phyloP scores from a whole-genome alignment of 1,140 invertebrate species.

The Brachionus angularis region DNA sequence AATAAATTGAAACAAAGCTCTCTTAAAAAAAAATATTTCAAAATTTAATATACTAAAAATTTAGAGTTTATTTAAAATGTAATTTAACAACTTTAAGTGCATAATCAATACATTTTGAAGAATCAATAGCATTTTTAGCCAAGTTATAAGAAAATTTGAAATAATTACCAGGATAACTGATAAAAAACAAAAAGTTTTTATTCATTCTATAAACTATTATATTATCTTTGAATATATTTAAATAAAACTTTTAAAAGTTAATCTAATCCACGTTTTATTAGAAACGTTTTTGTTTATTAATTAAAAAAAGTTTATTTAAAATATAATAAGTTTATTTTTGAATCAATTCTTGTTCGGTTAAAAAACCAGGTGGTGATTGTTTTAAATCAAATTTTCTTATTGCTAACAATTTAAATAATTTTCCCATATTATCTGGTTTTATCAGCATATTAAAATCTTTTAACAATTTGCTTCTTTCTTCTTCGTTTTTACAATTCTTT shows the following conservation, averaged over 20 bases:
- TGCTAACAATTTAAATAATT: slow-evolving; percentile 21
- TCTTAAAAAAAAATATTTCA: not conserved
- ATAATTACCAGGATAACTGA: not conserved
- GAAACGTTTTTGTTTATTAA: slow-evolving; percentile 16
- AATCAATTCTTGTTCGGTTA: not conserved
- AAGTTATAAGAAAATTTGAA: not conserved
- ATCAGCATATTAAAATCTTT: slow-evolving; percentile 20
- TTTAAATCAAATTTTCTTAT: slow-evolving; percentile 35
- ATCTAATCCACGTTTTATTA: slow-evolving; percentile 14
- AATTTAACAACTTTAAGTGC: not conserved
- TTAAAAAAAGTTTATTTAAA: not conserved
- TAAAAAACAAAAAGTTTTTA: slow-evolving; percentile 7
- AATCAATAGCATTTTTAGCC: not conserved
- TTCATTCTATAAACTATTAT: not conserved
- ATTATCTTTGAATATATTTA: not conserved
- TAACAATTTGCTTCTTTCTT: slow-evolving; percentile 20
- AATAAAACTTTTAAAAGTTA: slow-evolving; percentile 23
- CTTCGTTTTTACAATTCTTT: not conserved
- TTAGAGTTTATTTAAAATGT: too few species aligned
- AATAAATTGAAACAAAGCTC: slow-evolving; percentile 2
- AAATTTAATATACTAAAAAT: not conserved
- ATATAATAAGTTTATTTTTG: slow-evolving; percentile 7
- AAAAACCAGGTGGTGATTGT: slow-evolving; percentile 17
- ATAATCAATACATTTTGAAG: not conserved
- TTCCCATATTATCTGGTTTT: slow-evolving; percentile 20